Evolutionary conservation across 2,797 vertebrate species (phyloP).

Genomic region (Pteropus rufus): DNA sequence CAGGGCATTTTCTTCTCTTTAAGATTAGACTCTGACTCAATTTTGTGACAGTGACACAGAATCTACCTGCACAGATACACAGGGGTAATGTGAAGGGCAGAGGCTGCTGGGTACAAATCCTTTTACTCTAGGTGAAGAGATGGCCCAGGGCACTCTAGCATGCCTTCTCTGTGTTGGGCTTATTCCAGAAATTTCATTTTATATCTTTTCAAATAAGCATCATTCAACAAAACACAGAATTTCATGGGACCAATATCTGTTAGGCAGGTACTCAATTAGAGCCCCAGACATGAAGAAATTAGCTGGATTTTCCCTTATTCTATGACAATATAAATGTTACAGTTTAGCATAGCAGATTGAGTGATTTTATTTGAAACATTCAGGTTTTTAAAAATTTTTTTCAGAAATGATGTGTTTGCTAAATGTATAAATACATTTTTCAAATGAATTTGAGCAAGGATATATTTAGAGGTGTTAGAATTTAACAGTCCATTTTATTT

Average conservation of each 20-base stretch:
- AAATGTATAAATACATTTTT: background rate
- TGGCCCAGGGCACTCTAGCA: background rate
- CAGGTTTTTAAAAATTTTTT: background rate
- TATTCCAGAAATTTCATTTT: background rate
- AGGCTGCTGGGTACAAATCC: background rate
- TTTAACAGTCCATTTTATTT: background rate
- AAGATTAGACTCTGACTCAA: background rate
- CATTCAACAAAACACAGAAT: background rate
- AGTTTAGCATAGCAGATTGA: background rate
- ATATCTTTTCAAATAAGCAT: background rate
- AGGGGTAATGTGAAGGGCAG: background rate
- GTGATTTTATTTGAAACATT: background rate
- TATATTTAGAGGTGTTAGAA: background rate
- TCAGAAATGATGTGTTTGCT: background rate
- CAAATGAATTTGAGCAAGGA: background rate
- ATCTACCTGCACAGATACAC: background rate
- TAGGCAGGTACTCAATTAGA: background rate
- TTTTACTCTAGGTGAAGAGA: background rate
- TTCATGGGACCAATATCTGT: background rate
- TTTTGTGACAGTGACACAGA: background rate
- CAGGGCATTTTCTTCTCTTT: background rate
- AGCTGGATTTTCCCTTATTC: background rate
- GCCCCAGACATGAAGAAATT: background rate
- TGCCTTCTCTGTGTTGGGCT: background rate
- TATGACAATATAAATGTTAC: background rate